These are phyloP conservation scores for Falco columbarius DNA, from an alignment of 2,797 vertebrate genomes.

Conservation along the genomic window DNA sequence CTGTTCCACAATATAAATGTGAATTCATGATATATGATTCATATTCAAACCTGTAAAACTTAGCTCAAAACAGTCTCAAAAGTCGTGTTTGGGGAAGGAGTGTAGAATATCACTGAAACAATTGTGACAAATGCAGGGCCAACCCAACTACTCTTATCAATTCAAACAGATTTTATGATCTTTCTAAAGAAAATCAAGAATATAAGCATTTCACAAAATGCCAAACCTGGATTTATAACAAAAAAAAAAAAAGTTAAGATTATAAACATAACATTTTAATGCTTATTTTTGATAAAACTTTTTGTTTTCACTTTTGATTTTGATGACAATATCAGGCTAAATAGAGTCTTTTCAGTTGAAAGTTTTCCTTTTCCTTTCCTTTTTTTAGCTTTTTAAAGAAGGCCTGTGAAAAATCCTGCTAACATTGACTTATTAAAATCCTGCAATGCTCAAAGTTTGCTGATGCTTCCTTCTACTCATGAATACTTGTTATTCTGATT, in stretches of 20 bases:
- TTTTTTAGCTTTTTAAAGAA: neutral
- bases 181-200: neutral
- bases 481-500: neutral
- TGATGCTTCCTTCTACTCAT: neutral
- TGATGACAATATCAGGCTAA: neutral
- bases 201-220: neutral
- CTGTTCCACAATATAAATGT: neutral
- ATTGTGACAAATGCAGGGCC: neutral
- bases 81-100: fast-evolving
- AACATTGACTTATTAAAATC: neutral
- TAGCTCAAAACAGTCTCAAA: neutral
- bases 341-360: neutral
- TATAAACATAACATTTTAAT: neutral
- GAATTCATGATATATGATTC: neutral
- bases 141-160: neutral
- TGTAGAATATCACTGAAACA: neutral
- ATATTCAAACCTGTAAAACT: neutral
- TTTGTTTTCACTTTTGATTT: neutral
- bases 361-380: neutral
- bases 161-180: neutral
- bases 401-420: neutral
- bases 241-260: neutral
- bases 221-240: neutral
- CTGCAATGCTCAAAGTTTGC: neutral
- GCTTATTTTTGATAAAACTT: neutral